Evolutionary conservation across 1,140 invertebrate species (phyloP), one percentile per base, ranked within the genome.

Genomic region (Hestina assimilis): DNA sequence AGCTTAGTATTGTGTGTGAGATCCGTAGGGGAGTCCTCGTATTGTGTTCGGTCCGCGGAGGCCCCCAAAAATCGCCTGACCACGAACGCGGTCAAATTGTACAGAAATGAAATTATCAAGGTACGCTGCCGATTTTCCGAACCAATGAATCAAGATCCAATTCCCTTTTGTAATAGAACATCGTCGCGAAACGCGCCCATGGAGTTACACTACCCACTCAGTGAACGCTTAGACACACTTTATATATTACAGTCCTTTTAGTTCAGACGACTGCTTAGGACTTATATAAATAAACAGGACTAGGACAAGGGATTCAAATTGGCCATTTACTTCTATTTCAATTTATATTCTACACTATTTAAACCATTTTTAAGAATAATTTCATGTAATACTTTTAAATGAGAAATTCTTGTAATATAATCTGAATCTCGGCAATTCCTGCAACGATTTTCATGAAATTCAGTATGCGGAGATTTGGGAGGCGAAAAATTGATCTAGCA

Each of bases 41-140:
- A 88, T 88, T 88, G 83, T 88, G 66, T 77, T 75, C 73, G 74
- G 75, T 68, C 85, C 77, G 69, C 71, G 68, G 79, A 78, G 79
- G 73, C 69, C 74, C 74, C 71, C 71, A 84, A 79, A 77, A 83
- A 83, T 79, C 80, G 80, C 66, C 83, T 86, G 81, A 84, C 82
- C 84, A 87, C 77, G 74, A 76, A 72, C 79, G 80, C 85, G 85
- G 83, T 87, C 83, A 88, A 88, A 88, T 88, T 86, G 85, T 88
- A 88, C 83, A 88, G 85, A 88, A 88, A 88, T 88, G 85, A 88
- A 88, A 88, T 88, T 88, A 88, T 88, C 85, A 88, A 88, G 85
- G 83, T 88, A 88, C 83, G 85, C 76, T 85, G 83, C 83, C 85
- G 85, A 88, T 88, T 88, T 88, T 88, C 85, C 83, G 83, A 81